A percentile compares a stretch with the other conserved stretches of the same genome.
Evolutionary conservation across 2,888 invertebrate genomes (phyloP).

Genomic region (Tenthredo distinguenda): DNA sequence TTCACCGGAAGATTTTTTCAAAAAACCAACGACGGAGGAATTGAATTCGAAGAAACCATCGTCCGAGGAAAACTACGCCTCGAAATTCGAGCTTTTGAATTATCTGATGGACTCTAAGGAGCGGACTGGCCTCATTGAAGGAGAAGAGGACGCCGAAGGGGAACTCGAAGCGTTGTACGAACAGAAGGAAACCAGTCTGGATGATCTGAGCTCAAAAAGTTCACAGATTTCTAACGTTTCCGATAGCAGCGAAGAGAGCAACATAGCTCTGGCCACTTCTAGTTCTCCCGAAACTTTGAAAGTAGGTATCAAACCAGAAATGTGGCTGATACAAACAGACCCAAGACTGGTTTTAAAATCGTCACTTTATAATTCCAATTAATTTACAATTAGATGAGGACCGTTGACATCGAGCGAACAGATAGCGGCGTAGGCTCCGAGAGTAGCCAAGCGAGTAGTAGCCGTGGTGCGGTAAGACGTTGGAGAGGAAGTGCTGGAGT

Average conservation of each 20-base stretch:
- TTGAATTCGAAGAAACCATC: constrained; percentile 83
- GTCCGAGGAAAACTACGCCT: constrained; percentile 75
- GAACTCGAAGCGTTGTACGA: constrained; percentile 79
- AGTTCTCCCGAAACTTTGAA: constrained; percentile 73
- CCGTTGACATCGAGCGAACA: constrained; percentile 92
- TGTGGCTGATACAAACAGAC: not conserved
- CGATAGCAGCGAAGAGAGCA: constrained; percentile 92
- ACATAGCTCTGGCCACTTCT: constrained; percentile 80
- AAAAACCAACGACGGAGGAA: constrained; percentile 60
- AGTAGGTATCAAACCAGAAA: constrained; percentile 61
- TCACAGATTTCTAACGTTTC: constrained; percentile 91
- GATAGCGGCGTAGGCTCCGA: constrained; percentile 96
- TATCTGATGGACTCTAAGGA: constrained; percentile 94
- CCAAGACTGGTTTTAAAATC: not conserved
- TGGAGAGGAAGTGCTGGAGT: constrained; percentile 76
- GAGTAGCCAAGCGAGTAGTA: constrained; percentile 92
- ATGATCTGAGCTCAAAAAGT: constrained; percentile 84
- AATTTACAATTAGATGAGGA: constrained; percentile 70
- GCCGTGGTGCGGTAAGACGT: constrained; percentile 78
- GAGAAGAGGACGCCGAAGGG: constrained; percentile 81
- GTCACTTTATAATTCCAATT: constrained; percentile 14
- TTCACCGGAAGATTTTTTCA: constrained; percentile 69
- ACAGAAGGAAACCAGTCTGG: constrained; percentile 77
- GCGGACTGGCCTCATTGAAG: constrained; percentile 62
- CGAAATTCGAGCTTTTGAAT: constrained; percentile 93